phyloP scores from a whole-genome alignment of 2,113 vertebrate species.

The Lampris megalopsis region DNA sequence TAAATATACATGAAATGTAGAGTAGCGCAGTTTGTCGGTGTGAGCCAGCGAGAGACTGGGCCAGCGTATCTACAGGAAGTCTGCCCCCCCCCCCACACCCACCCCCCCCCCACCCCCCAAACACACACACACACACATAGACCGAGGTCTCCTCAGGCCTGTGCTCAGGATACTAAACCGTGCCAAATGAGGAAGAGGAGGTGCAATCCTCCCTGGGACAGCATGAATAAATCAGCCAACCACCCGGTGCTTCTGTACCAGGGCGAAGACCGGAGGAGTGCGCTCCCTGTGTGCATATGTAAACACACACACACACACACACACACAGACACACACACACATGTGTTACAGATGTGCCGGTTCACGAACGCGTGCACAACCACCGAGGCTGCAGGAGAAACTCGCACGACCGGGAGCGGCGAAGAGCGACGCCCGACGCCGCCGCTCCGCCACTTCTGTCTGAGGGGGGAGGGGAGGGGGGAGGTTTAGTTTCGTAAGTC shows the following conservation, averaged over 20 bases:
- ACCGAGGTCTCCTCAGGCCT: constrained; percentile 61
- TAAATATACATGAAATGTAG: constrained; percentile 69
- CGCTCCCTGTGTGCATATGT: not conserved
- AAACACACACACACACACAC: not conserved
- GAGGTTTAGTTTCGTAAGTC: no score
- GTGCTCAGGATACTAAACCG: constrained; percentile 67
- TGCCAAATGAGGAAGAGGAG: constrained; percentile 77
- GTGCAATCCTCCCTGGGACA: constrained; percentile 61
- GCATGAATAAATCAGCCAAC: constrained; percentile 74
- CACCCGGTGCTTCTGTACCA: constrained; percentile 62
- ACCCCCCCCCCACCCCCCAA: not conserved
- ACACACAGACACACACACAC: constrained; percentile 22
- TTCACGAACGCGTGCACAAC: constrained; percentile 30
- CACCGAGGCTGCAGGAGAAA: not conserved
- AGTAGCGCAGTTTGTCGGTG: constrained; percentile 56
- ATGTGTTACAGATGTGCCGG: constrained; percentile 9
- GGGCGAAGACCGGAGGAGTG: constrained; percentile 41
- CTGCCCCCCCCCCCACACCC: constrained; percentile 45
- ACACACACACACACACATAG: constrained; percentile 6
- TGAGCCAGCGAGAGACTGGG: constrained; percentile 48
- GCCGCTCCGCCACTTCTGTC: constrained; percentile 24
- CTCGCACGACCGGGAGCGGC: constrained; percentile 1
- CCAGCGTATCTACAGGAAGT: constrained; percentile 61
- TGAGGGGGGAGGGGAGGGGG: not conserved
- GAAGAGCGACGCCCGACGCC: constrained; percentile 27